These are phyloP conservation scores for Aplysina aerophoba DNA, from an alignment of 37 sponge, comb jelly and placozoan genomes.

Conservation along the genomic window DNA sequence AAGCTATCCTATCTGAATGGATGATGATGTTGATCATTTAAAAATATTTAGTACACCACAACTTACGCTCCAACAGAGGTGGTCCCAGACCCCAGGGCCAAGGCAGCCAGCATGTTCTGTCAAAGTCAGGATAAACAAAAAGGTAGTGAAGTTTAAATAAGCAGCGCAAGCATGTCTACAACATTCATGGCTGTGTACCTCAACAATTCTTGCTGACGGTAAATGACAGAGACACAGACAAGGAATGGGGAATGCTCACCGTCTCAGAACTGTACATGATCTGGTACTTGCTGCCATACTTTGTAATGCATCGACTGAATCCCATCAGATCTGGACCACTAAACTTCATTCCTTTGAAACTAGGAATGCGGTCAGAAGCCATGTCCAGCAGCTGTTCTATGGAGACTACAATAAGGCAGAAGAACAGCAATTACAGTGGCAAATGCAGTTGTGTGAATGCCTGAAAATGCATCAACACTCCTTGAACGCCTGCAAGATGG, in stretches of 20 bases:
- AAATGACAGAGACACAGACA: background rate
- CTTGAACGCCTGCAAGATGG: background rate
- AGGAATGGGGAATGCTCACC: constrained; percentile 30
- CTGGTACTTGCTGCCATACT: constrained; percentile 50
- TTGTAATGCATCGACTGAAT: constrained; percentile 55
- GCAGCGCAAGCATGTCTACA: no score
- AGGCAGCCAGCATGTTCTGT: constrained; percentile 73
- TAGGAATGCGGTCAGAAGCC: constrained; percentile 50
- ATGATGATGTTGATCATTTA: no score
- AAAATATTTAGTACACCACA: no score
- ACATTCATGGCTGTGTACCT: no score
- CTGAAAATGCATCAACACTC: no score
- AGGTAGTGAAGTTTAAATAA: background rate
- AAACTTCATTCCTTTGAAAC: constrained; percentile 71
- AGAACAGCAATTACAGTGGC: background rate
- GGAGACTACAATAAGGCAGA: constrained; percentile 43
- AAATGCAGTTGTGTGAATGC: background rate
- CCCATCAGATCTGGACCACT: constrained; percentile 45
- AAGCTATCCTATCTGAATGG: no score
- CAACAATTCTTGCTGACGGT: background rate
- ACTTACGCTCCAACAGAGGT: constrained; percentile 71
- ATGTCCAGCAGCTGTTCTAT: constrained; percentile 73
- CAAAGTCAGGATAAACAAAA: background rate
- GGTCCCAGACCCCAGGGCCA: constrained; percentile 51
- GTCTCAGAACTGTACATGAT: constrained; percentile 74